Base-by-base conservation (phyloP, 2,888 invertebrate species). In the Nephrotoma appendiculata region DNA sequence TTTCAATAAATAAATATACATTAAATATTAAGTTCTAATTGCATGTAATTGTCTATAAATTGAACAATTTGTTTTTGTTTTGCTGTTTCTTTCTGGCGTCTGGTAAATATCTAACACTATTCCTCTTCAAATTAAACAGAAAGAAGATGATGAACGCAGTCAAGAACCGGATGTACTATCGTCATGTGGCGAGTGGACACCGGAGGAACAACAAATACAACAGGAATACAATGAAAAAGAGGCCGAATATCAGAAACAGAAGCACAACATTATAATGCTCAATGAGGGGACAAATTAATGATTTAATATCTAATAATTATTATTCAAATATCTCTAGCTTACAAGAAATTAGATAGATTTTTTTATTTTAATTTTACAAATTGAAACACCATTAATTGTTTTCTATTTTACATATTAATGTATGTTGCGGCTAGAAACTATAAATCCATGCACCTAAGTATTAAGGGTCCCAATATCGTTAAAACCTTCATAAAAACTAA, bases 131-230 rank as follows among this genome's bases (percentile, higher is more conserved):
- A 11, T 41, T 83, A 5, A 85, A 44, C 19, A 89, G 57, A 89
- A 88, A 88, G 87, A 88, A 86, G 86, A 86, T 57, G 86, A 87
- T 15, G 86, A 85, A 71, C 87, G 87, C 85, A 87, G 87, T 45
- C 88, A 89, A 41, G 90, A 91, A 87, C 89, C 89, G 0, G 91
- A 91, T 87, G 91, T 91, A 42, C 88, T 91, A 43, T 89, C 89
- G 45, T 89, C 90, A 87, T 91, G 91, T 87, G 91, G 91, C 1
- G 91, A 91, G 88, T 91, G 91, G 91, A 90, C 90, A 11, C 91
- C 90, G 87, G 91, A 90, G 87, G 91, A 90, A 87, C 90, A 90
- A 42, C 90, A 90, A 87, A 90, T 90, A 83, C 90, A 91, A 88
- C 90, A 89, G 41, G 91, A 91, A 88, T 85, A 85, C 44, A 45